Evolutionary conservation across 2,888 invertebrate genomes (phyloP).

Genomic region (Synergus japonicus): DNA sequence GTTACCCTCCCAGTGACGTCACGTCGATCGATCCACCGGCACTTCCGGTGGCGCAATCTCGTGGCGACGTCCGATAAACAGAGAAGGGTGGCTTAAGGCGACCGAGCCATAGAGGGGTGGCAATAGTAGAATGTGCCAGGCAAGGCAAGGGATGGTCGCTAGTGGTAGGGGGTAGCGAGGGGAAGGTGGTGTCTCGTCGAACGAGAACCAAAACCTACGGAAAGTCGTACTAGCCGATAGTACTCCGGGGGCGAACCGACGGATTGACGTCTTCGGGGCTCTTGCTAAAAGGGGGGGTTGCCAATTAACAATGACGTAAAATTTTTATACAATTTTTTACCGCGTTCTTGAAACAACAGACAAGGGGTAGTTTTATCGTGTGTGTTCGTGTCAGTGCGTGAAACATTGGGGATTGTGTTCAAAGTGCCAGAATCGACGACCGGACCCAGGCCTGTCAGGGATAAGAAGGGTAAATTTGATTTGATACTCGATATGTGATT

Average conservation of each 20-base stretch:
- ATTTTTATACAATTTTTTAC: slow-evolving; percentile 16
- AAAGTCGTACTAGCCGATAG: slow-evolving; percentile 61
- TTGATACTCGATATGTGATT: slow-evolving; percentile 41
- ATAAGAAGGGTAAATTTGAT: slow-evolving; percentile 46
- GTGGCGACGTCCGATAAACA: slow-evolving; percentile 61
- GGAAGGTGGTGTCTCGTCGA: slow-evolving; percentile 53
- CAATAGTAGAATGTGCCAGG: slow-evolving; percentile 42
- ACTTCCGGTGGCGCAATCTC: slow-evolving; percentile 70
- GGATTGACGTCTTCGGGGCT: slow-evolving; percentile 13
- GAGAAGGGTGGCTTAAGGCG: slow-evolving; percentile 61
- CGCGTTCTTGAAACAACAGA: neutral
- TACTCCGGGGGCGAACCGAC: slow-evolving; percentile 58
- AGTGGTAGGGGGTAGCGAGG: slow-evolving; percentile 42
- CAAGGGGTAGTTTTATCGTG: neutral
- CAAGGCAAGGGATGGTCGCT: slow-evolving; percentile 43
- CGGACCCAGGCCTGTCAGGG: neutral
- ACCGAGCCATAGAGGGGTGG: slow-evolving; percentile 52
- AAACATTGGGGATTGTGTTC: neutral
- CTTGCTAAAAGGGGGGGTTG: neutral
- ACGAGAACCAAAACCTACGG: slow-evolving; percentile 52
- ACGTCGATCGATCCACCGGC: slow-evolving; percentile 68
- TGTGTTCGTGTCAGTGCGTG: slow-evolving; percentile 41
- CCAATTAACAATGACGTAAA: neutral
- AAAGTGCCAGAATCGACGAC: slow-evolving; percentile 3
- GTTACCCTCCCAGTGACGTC: slow-evolving; percentile 59